These are phyloP conservation scores for Odontomachus brunneus DNA, from an alignment of 1,140 invertebrate species.

Conservation along the genomic window DNA sequence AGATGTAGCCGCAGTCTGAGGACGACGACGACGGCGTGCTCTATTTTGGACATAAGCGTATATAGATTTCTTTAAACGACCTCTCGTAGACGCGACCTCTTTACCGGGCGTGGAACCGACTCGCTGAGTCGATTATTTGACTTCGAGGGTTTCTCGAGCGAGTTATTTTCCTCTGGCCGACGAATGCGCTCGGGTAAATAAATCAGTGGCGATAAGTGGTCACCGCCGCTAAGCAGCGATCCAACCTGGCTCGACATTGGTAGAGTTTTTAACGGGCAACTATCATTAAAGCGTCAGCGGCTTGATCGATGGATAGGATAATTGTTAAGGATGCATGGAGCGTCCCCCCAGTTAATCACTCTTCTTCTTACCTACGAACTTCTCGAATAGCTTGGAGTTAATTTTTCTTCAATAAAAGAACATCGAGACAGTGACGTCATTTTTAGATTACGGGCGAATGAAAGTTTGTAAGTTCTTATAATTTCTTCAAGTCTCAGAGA, in stretches of 20 bases:
- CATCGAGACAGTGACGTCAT: background rate
- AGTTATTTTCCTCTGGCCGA: slow-evolving; percentile 23
- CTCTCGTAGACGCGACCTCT: slow-evolving; percentile 1
- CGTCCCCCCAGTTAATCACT: background rate
- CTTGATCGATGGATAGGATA: slow-evolving; percentile 33
- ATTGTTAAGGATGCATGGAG: slow-evolving; percentile 4
- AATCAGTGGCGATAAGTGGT: slow-evolving; percentile 10
- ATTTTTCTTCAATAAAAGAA: slow-evolving; percentile 20
- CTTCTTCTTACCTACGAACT: background rate
- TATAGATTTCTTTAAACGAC: slow-evolving; percentile 25
- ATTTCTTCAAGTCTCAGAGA: background rate
- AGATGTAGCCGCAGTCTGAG: background rate
- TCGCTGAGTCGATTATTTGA: slow-evolving; percentile 20
- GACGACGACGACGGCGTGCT: background rate
- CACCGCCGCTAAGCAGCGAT: background rate
- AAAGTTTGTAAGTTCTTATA: background rate
- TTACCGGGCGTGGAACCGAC: slow-evolving; percentile 14
- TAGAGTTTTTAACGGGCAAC: slow-evolving; percentile 26
- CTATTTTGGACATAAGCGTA: slow-evolving; percentile 15
- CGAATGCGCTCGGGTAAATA: slow-evolving; percentile 21
- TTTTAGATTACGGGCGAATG: background rate
- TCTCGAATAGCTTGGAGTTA: background rate
- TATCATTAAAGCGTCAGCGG: slow-evolving; percentile 20
- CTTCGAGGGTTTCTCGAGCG: slow-evolving; percentile 26
- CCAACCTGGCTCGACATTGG: background rate